Percentiles rank a stretch among this genome's conserved stretches.
Evolutionary conservation across 2,113 vertebrate genomes (phyloP).

Genomic region (Coregonus clupeaformis): DNA sequence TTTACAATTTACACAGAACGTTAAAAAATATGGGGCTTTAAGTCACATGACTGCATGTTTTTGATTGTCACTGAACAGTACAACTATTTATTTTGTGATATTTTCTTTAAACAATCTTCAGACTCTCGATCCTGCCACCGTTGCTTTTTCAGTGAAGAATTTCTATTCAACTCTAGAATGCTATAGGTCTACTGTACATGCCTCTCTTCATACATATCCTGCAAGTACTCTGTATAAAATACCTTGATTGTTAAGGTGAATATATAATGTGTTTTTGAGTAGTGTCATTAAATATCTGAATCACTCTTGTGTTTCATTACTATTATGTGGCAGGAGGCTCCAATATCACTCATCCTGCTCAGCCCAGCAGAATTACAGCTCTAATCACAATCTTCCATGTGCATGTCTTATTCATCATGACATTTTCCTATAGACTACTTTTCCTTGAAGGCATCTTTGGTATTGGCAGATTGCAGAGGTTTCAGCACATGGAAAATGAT

Average conservation of each 20-base stretch:
- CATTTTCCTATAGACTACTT: background rate
- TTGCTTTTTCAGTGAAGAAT: too few relatives aligned
- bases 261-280: constrained; percentile 1
- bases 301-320: background rate
- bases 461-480: background rate
- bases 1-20: background rate
- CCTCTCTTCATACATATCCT: background rate
- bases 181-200: too few relatives aligned
- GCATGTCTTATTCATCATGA: background rate
- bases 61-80: background rate
- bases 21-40: too few relatives aligned
- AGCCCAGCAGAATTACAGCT: too few relatives aligned
- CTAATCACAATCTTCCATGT: background rate
- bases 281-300: constrained; percentile 5
- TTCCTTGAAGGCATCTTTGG: background rate
- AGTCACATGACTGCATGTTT: background rate
- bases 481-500: background rate
- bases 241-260: background rate
- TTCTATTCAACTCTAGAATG: too few relatives aligned
- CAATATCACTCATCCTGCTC: background rate
- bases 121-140: background rate
- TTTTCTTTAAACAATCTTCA: background rate
- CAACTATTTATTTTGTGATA: background rate
- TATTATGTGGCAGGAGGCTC: background rate
- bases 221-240: background rate